A percentile compares a stretch with the other conserved stretches of the same genome.
These are phyloP conservation scores for Parapsyche elsis DNA, from an alignment of 1,140 invertebrate genomes.

Conservation along the genomic window DNA sequence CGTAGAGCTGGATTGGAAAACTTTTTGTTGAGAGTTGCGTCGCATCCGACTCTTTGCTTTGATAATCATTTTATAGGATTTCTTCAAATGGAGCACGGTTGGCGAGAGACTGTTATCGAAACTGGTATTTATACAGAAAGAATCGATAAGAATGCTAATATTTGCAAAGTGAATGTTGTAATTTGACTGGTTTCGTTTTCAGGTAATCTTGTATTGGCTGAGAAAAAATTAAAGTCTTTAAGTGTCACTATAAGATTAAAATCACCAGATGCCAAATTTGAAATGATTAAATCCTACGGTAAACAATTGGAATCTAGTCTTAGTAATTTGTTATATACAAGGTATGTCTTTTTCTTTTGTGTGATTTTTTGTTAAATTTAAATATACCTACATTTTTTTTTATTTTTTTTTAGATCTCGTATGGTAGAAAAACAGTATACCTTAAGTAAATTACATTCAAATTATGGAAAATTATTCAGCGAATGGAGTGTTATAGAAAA, in stretches of 20 bases:
- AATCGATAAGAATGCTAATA: constrained; percentile 26
- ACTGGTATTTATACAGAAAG: constrained; percentile 71
- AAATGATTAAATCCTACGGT: constrained; percentile 81
- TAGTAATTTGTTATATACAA: constrained; percentile 69
- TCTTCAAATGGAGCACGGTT: constrained; percentile 79
- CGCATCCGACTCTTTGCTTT: constrained; percentile 78
- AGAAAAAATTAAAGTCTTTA: constrained; percentile 81
- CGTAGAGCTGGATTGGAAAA: constrained; percentile 84
- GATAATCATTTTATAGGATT: constrained; percentile 83
- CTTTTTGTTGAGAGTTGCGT: constrained; percentile 80
- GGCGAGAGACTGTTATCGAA: constrained; percentile 81
- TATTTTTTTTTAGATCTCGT: constrained; percentile 71
- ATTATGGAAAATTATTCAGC: constrained; percentile 85
- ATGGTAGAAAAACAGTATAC: constrained; percentile 82
- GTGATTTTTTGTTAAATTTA: background rate
- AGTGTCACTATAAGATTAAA: constrained; percentile 80
- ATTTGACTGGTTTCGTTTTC: too few species aligned
- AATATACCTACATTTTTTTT: constrained; percentile 7
- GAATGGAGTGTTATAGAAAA: constrained; percentile 89
- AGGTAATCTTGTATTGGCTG: constrained; percentile 78
- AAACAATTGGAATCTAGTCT: constrained; percentile 76
- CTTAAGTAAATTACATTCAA: constrained; percentile 83
- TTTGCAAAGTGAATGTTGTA: background rate
- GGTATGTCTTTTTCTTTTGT: constrained; percentile 56
- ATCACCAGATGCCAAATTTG: constrained; percentile 80